Evolutionary conservation across 37 sponge, comb jelly and placozoan species (phyloP).

Genomic region (Mnemiopsis leidyi): DNA sequence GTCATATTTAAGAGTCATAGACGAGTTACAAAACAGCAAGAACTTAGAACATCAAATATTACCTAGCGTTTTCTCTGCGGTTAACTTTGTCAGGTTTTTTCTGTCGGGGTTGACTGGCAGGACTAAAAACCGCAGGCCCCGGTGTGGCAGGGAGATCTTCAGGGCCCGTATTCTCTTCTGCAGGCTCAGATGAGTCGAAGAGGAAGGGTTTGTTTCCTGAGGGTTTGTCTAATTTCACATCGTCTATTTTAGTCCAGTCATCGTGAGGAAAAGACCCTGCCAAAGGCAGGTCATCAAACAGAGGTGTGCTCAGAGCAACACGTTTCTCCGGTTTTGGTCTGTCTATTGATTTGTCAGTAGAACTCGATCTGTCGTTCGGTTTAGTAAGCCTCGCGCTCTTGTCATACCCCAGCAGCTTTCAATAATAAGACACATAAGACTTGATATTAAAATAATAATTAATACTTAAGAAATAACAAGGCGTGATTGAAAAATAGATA

Average conservation of each 20-base stretch:
- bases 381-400: not conserved
- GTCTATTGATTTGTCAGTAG: too few relatives aligned
- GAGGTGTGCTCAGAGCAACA: not conserved
- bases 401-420: not conserved
- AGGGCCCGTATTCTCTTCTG: not conserved
- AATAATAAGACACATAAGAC: too few relatives aligned
- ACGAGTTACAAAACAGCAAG: too few relatives aligned
- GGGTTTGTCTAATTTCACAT: not conserved
- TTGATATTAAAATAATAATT: too few relatives aligned
- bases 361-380: not conserved
- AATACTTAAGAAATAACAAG: too few relatives aligned
- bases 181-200: not conserved
- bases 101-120: not conserved
- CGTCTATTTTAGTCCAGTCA: not conserved
- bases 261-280: not conserved
- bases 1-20: too few relatives aligned
- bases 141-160: not conserved
- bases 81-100: not conserved
- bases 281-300: not conserved
- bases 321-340: not conserved
- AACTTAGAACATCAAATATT: too few relatives aligned
- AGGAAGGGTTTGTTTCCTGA: not conserved
- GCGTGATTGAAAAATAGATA: too few relatives aligned
- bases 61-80: constrained; percentile 2
- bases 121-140: not conserved